Evolutionary conservation across 1,140 invertebrate genomes (phyloP).

Genomic region (Acromyrmex echinatior): DNA sequence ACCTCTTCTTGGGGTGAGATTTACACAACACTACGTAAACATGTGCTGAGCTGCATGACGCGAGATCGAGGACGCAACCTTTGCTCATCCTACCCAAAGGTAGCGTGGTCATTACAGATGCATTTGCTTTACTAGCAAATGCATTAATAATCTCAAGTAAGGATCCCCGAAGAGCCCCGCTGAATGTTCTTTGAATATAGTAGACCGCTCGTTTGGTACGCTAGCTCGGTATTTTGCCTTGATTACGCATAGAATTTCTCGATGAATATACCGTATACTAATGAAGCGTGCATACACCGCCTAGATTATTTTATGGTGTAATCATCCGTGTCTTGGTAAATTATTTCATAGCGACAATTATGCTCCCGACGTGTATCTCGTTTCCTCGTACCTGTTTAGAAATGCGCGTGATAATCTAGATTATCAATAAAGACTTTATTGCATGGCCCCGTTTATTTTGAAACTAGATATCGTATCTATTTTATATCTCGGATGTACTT

Average conservation of each 20-base stretch:
- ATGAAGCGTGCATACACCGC: conserved; percentile 39
- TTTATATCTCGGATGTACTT: not conserved
- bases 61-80: conserved; percentile 18
- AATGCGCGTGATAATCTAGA: conserved; percentile 2
- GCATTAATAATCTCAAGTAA: conserved; percentile 47
- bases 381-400: not conserved
- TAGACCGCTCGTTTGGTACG: conserved; percentile 26
- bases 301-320: conserved; percentile 37
- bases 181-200: conserved; percentile 19
- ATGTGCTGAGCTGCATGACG: not conserved
- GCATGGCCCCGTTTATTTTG: not conserved
- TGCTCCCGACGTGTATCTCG: conserved; percentile 5
- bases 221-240: not conserved
- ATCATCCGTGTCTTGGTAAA: conserved; percentile 13
- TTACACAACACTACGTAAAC: conserved; percentile 28
- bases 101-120: conserved; percentile 45
- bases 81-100: conserved; percentile 13
- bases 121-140: conserved; percentile 48
- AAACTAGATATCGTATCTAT: conserved; percentile 6
- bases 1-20: conserved; percentile 1
- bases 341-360: conserved; percentile 15
- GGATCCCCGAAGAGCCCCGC: conserved; percentile 21
- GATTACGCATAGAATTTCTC: conserved; percentile 32
- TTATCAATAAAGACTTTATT: conserved; percentile 32
- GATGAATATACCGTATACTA: conserved; percentile 51